Percentiles rank a stretch among this genome's conserved stretches.
Conservation (phyloP, 2,113 vertebrate genomes). For the Balaeniceps rex region DNA sequence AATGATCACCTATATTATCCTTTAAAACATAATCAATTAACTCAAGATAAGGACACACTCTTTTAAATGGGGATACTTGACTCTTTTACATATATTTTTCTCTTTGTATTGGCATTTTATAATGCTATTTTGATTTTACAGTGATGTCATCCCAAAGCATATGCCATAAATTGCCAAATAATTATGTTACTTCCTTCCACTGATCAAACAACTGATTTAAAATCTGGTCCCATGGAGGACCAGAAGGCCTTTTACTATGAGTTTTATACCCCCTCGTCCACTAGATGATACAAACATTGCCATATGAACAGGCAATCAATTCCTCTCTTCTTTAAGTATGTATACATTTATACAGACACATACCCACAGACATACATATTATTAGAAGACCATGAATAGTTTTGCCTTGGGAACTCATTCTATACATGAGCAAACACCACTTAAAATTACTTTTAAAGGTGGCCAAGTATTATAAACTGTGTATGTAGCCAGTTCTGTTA, state of each 20-base stretch:
- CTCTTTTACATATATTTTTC: not conserved
- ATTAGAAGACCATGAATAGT: not conserved
- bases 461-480: not conserved
- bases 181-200: not conserved
- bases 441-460: slow-evolving; percentile 40
- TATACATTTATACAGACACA: not conserved
- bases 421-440: not conserved
- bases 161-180: not conserved
- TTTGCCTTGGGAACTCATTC: not conserved
- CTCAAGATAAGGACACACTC: not conserved
- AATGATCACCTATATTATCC: not conserved
- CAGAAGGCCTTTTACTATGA: not conserved
- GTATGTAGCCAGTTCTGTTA: not conserved
- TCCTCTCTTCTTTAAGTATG: not conserved
- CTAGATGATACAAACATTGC: not conserved
- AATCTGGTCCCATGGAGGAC: not conserved
- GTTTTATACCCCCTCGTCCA: not conserved
- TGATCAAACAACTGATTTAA: not conserved
- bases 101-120: not conserved
- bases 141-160: slow-evolving; percentile 10
- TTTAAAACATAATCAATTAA: not conserved
- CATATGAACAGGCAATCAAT: not conserved
- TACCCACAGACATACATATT: not conserved
- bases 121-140: slow-evolving; percentile 11
- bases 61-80: not conserved